Conservation (phyloP, 2,888 invertebrate species). For the Megamerina dolium region DNA sequence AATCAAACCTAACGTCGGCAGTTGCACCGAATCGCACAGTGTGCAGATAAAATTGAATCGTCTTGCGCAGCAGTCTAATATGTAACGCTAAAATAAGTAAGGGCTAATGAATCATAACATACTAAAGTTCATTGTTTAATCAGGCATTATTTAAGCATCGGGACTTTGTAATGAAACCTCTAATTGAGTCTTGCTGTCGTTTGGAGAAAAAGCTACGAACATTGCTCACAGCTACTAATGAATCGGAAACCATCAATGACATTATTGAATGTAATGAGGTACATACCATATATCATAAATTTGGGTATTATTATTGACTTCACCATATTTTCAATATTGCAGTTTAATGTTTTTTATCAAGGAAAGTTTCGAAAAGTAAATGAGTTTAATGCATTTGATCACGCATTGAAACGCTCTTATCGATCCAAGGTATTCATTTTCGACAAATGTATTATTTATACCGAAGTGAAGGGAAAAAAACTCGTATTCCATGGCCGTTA, state of each 20-base stretch:
- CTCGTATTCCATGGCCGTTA: constrained; percentile 46
- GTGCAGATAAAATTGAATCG: background rate
- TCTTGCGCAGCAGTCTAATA: too few relatives aligned
- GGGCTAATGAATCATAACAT: background rate
- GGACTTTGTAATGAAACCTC: constrained; percentile 41
- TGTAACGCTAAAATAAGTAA: background rate
- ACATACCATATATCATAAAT: constrained; percentile 3
- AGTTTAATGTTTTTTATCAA: constrained; percentile 47
- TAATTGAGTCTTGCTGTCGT: constrained; percentile 46
- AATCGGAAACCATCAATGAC: constrained; percentile 47
- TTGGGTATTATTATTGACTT: background rate
- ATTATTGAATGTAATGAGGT: constrained; percentile 45
- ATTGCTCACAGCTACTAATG: constrained; percentile 43
- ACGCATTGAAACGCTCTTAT: constrained; percentile 39
- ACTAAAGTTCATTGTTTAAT: background rate
- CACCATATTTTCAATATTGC: constrained; percentile 1
- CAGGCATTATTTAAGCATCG: constrained; percentile 45
- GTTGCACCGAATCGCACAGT: too few relatives aligned
- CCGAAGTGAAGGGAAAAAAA: constrained; percentile 45
- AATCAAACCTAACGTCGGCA: too few relatives aligned
- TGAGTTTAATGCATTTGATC: constrained; percentile 43
- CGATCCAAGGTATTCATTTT: constrained; percentile 46
- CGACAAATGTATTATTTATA: constrained; percentile 47
- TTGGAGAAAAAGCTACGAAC: constrained; percentile 45
- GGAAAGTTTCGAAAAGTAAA: constrained; percentile 47